Evolutionary conservation across 1,140 invertebrate genomes (phyloP).

Genomic region (Brachionus rotundiformis): DNA sequence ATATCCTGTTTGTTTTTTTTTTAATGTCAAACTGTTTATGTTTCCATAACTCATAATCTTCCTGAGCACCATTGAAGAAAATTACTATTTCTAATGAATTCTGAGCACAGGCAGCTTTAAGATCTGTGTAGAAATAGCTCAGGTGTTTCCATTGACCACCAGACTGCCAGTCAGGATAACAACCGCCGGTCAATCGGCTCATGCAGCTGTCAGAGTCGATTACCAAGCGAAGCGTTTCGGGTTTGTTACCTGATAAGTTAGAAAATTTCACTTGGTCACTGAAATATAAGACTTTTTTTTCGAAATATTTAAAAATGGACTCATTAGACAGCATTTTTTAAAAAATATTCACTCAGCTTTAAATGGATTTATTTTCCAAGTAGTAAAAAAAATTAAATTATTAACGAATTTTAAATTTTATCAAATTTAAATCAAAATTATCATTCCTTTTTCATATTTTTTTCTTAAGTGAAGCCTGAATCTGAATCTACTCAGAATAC

Average conservation of each 20-base stretch:
- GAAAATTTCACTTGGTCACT: neutral
- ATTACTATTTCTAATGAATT: neutral
- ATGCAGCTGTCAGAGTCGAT: neutral
- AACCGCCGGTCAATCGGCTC: slow-evolving; percentile 13
- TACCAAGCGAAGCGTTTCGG: neutral
- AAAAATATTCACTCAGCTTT: neutral
- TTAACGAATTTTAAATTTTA: neutral
- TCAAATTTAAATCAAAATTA: neutral
- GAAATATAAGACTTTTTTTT: neutral
- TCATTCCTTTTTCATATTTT: neutral
- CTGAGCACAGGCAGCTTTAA: neutral
- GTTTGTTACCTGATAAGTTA: neutral
- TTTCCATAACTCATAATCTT: neutral
- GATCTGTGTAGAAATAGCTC: neutral
- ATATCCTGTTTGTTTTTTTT: neutral
- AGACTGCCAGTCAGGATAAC: neutral
- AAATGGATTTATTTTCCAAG: too few relatives aligned
- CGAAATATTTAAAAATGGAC: neutral
- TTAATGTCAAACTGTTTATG: neutral
- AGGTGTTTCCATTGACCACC: slow-evolving; percentile 9
- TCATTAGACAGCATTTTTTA: neutral
- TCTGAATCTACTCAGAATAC: too few relatives aligned
- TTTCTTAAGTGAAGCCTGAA: too few relatives aligned
- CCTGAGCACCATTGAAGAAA: slow-evolving; percentile 13
- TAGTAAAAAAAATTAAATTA: neutral